Evolutionary conservation across 2,888 invertebrate genomes (phyloP).

Genomic region (Alentia gelatinosa): DNA sequence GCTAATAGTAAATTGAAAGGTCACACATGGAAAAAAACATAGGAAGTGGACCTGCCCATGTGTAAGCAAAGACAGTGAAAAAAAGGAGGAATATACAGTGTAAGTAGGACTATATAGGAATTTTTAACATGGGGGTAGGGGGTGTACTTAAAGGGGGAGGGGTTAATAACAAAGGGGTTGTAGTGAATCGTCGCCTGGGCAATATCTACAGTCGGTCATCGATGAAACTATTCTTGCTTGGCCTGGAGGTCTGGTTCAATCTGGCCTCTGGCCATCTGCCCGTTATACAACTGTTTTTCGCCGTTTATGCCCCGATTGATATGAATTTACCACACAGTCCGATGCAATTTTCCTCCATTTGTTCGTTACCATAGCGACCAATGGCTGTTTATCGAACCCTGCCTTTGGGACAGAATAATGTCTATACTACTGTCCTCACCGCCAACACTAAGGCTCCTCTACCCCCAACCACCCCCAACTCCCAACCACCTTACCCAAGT

Average conservation of each 20-base stretch:
- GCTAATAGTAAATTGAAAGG: no score
- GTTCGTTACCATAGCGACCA: slow-evolving; percentile 43
- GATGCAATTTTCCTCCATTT: slow-evolving; percentile 40
- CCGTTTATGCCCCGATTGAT: slow-evolving; percentile 43
- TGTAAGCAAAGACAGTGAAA: no score
- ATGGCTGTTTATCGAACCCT: slow-evolving; percentile 35
- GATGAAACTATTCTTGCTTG: neutral
- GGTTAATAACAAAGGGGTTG: no score
- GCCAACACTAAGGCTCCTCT: neutral
- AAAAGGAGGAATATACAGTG: no score
- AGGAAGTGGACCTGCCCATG: no score
- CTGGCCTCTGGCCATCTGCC: neutral
- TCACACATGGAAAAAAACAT: no score
- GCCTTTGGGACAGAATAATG: slow-evolving; percentile 47
- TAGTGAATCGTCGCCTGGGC: neutral
- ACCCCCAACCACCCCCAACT: neutral
- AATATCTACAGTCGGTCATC: neutral
- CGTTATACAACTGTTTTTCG: slow-evolving; percentile 40
- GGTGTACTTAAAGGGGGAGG: no score
- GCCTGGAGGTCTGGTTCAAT: neutral
- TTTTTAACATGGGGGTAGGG: no score
- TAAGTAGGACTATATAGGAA: no score
- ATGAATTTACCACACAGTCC: slow-evolving; percentile 36
- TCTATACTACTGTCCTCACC: slow-evolving; percentile 39
- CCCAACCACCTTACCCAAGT: neutral